Conservation (phyloP, 2,113 vertebrate species). For the Ictalurus furcatus region DNA sequence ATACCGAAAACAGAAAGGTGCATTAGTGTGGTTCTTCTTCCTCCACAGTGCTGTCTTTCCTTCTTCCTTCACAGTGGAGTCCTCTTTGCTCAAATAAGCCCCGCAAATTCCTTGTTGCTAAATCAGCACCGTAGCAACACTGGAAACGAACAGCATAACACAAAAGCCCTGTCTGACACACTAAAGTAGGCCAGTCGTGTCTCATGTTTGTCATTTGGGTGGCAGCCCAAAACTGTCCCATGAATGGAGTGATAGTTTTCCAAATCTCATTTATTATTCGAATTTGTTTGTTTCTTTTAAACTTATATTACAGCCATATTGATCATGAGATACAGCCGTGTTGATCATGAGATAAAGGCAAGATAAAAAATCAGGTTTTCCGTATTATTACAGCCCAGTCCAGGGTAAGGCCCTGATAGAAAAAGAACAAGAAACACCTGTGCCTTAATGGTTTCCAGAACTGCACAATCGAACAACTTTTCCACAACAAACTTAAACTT, state of each 20-base stretch:
- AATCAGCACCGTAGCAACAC: slow-evolving; percentile 26
- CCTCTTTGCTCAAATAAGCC: neutral
- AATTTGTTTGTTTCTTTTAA: neutral
- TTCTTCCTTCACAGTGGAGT: neutral
- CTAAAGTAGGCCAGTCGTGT: slow-evolving; percentile 25
- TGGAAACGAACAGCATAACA: neutral
- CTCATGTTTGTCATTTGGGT: slow-evolving; percentile 20
- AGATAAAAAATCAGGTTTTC: neutral
- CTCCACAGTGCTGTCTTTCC: neutral
- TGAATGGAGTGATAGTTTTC: neutral
- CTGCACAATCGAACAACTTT: neutral
- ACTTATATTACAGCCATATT: neutral
- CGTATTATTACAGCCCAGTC: neutral
- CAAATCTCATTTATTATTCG: slow-evolving; percentile 23
- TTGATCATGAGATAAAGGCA: too few relatives aligned
- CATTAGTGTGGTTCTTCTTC: neutral
- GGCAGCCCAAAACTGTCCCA: slow-evolving; percentile 16
- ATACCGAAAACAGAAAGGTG: neutral
- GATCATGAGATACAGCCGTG: neutral
- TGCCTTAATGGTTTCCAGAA: neutral
- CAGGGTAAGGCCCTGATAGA: neutral
- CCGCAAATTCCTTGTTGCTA: slow-evolving; percentile 2
- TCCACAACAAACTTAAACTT: too few relatives aligned
- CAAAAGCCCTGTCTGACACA: neutral
- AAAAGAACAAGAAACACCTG: neutral